Evolutionary conservation across 1,140 invertebrate genomes (phyloP), one percentile per base, ranked within the genome.

Genomic region (Orius insidiosus): DNA sequence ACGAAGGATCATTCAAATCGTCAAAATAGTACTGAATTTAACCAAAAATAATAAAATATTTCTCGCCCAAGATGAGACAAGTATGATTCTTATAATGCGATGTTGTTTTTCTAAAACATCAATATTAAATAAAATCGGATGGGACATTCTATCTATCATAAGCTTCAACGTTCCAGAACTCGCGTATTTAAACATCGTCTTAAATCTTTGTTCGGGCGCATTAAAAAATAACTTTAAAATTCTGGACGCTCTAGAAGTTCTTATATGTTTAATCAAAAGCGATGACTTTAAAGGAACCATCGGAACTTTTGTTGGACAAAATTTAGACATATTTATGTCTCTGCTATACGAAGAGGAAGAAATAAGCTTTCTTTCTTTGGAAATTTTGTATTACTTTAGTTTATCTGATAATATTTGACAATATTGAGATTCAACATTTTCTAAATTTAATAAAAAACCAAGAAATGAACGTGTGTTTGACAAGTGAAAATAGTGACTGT

Each of bases 111-210:
- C 76, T 57, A 75, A 77, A 56, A 94, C 76, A n/a, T 84, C 78
- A 72, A 45, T 69, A 53, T 58, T 88, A 11, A 70, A 72, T 44
- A 86, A 87, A 54, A 70, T 85, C 32, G 88, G 86, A 1, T 71
- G 93, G 46, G 93, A 98, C 59, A 86, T 87, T 14, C 68, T 96
- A n/a, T 84, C 85, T 9, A 96, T 96, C 64, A 70, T 97, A 45
- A 80, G 89, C 0, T 68, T 66, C 31, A 83, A 94, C 57, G 74
- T 93, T 34, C 64, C 24, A 75, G 24, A 24, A 24, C 24, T 24
- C 3, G 24, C 24, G 7, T 24, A 24, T 24, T 24, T 24, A 4
- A 24, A 24, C 3, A 24, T 24, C 24, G 7, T 24, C 24, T 7
- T 24, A 24, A 24, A 24, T 24, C 24, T 24, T 4, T 24, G 24